These are phyloP conservation scores for Gambusia holbrooki DNA, from an alignment of 2,113 vertebrate genomes.

Conservation along the genomic window DNA sequence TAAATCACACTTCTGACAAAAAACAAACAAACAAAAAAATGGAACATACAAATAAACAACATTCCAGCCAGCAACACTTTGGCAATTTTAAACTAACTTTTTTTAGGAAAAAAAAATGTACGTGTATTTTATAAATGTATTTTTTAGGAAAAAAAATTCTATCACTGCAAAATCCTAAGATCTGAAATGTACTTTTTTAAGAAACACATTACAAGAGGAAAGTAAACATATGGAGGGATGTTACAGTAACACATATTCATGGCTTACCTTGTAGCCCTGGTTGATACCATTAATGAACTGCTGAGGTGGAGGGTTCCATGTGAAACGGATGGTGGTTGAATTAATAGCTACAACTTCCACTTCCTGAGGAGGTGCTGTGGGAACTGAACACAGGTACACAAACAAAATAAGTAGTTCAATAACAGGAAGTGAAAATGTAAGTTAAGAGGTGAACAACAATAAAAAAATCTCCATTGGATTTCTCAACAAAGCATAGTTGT, in stretches of 20 bases:
- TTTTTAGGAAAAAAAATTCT: no score
- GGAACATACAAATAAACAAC: no score
- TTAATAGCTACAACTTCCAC: conserved; percentile 88
- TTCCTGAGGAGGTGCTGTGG: conserved; percentile 92
- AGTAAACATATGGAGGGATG: neutral
- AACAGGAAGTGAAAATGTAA: neutral
- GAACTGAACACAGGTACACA: conserved; percentile 80
- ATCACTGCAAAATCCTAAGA: no score
- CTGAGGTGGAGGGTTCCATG: conserved; percentile 93
- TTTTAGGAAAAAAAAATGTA: no score
- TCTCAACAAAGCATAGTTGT: conserved; percentile 10
- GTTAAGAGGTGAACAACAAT: neutral
- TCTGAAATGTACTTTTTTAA: neutral
- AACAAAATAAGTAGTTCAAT: conserved; percentile 4
- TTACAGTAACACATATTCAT: neutral
- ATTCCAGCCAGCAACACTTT: no score
- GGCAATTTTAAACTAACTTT: no score
- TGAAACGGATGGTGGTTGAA: conserved; percentile 90
- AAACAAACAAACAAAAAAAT: no score
- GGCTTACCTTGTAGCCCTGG: conserved; percentile 94
- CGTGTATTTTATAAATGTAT: no score
- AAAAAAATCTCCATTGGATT: neutral
- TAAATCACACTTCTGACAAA: no score
- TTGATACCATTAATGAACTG: conserved; percentile 98
- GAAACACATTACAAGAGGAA: neutral